Base-by-base conservation (phyloP, 2,797 vertebrate species). In the Muscicapa striata region DNA sequence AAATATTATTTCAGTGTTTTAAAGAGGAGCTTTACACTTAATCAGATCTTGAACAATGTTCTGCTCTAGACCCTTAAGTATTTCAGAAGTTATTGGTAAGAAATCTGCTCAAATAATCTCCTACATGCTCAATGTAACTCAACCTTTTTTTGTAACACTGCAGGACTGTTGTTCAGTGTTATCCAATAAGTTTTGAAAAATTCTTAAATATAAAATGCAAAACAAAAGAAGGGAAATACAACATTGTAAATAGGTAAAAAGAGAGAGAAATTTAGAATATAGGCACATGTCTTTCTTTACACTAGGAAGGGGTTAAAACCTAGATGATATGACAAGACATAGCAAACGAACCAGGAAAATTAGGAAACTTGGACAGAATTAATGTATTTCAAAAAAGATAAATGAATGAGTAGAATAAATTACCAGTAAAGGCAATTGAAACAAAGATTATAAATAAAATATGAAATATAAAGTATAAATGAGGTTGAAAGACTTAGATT, bases 391-490 rank as follows among this genome's bases (percentile, higher is more conserved):
- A 87, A 66, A 91, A 94, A 92, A 87, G 69, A 94, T n/a, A 88
- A 89, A 95, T 89, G 84, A 94, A 68, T 11, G 41, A 89, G 51
- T 72, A 27, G 63, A 94, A 95, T 93, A 95, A 97, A 93, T 95
- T 89, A 75, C 55, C 43, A 91, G 82, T 83, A 93, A 95, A 95
- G 72, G 87, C 95, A 96, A 96, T 72, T 94, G 87, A 95, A 95
- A 95, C 55, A 95, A 94, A 95, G 79, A 92, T 62, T 87, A 95
- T 96, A 95, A 95, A 97, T 95, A 95, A 95, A 92, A 91, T 92
- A 96, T 96, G 87, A 95, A 96, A 73, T 91, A 96, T 95, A 88
- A 92, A 94, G 93, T 94, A 95, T 95, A 96, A 94, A 96, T 97
- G 94, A 95, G 84, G 24, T 84, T 83, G 43, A 87, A 93, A 89